Percentiles rank a stretch among this genome's conserved stretches.
These are phyloP conservation scores for Alca torda DNA, from an alignment of 2,797 vertebrate genomes.

Conservation along the genomic window DNA sequence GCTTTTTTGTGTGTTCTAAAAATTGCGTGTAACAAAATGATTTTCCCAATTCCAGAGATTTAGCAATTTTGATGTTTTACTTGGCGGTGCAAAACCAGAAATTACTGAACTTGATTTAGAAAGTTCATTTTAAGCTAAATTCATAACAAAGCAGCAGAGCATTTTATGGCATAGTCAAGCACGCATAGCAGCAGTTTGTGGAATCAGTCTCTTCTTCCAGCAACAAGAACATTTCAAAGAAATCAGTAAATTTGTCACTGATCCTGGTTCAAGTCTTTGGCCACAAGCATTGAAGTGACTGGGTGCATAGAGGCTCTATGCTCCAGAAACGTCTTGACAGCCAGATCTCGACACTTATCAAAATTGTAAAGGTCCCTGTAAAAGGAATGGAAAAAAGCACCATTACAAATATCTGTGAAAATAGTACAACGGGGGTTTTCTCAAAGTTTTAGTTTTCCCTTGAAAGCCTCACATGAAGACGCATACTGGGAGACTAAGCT, in stretches of 20 bases:
- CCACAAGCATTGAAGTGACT: constrained; percentile 86
- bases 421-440: background rate
- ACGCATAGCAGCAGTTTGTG: background rate
- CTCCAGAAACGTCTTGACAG: constrained; percentile 79
- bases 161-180: background rate
- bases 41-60: background rate
- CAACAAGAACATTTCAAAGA: background rate
- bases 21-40: background rate
- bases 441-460: background rate
- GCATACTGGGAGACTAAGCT: background rate
- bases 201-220: background rate
- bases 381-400: background rate
- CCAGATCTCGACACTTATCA: constrained; percentile 82
- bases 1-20: background rate
- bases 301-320: constrained; percentile 86
- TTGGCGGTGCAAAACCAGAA: background rate
- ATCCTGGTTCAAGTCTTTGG: constrained; percentile 87
- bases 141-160: background rate
- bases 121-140: constrained; percentile 12
- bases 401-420: background rate
- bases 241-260: constrained; percentile 15
- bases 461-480: background rate
- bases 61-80: background rate
- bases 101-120: background rate
- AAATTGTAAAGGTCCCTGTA: constrained; percentile 88